A percentile compares a stretch with the other conserved stretches of the same genome.
Conservation (phyloP, 37 sponge, comb jelly and placozoan genomes). For the Tethya wilhelma region DNA sequence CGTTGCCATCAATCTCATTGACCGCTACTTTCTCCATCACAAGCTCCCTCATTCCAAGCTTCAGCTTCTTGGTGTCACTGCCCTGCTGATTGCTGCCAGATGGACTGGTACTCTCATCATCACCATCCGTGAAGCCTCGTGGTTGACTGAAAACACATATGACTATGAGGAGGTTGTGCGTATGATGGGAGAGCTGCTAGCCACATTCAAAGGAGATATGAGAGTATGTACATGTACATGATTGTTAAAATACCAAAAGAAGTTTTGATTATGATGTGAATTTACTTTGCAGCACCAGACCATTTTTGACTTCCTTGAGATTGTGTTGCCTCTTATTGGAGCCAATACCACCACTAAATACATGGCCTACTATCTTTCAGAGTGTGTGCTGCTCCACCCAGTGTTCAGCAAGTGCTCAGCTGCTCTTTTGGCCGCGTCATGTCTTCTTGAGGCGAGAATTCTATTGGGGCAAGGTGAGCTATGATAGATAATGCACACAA, state of each 20-base stretch:
- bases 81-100: constrained; percentile 72
- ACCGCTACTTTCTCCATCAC: constrained; percentile 64
- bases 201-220: constrained; percentile 55
- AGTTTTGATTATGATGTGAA: background rate
- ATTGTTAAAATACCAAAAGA: background rate
- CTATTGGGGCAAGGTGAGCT: constrained; percentile 52
- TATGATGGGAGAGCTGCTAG: constrained; percentile 83
- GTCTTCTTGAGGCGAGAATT: constrained; percentile 52
- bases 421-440: constrained; percentile 52
- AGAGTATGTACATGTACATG: constrained; percentile 33
- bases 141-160: constrained; percentile 88
- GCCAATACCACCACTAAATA: constrained; percentile 4
- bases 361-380: constrained; percentile 76
- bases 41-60: constrained; percentile 41
- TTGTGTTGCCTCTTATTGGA: constrained; percentile 35
- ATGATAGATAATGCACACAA: background rate
- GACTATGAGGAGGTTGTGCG: constrained; percentile 80
- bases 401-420: constrained; percentile 37
- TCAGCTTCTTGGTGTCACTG: constrained; percentile 81
- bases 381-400: constrained; percentile 62
- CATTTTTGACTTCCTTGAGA: constrained; percentile 61
- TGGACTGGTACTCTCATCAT: constrained; percentile 26
- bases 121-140: constrained; percentile 82
- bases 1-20: constrained; percentile 65
- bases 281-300: constrained; percentile 25